Evolutionary conservation across 2,113 vertebrate genomes (phyloP).

Genomic region (Scophthalmus maximus): DNA sequence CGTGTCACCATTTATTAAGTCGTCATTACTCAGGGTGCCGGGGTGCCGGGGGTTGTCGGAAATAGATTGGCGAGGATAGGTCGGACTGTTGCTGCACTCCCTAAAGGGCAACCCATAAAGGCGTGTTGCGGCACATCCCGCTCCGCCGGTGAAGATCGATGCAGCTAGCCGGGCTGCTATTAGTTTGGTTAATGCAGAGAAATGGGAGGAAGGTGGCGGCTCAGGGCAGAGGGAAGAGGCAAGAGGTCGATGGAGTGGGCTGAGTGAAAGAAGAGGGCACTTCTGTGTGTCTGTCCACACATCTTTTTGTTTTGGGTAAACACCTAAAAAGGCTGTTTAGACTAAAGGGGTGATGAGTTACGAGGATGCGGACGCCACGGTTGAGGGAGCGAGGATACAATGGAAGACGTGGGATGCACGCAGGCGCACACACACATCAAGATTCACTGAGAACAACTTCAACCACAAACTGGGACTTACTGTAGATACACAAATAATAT

Average conservation of each 20-base stretch:
- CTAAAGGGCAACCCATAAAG: slow-evolving; percentile 64
- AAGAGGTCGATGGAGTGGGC: slow-evolving; percentile 53
- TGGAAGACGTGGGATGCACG: slow-evolving; percentile 3
- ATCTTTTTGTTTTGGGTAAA: slow-evolving; percentile 78
- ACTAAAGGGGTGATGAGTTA: slow-evolving; percentile 71
- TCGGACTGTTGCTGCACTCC: slow-evolving; percentile 68
- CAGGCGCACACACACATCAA: background rate
- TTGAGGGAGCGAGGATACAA: slow-evolving; percentile 50
- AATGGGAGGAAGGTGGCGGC: slow-evolving; percentile 44
- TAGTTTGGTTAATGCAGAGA: slow-evolving; percentile 65
- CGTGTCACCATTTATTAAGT: slow-evolving; percentile 83
- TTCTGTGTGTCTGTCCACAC: slow-evolving; percentile 72
- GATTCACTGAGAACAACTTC: too few relatives aligned
- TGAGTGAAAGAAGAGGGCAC: slow-evolving; percentile 31
- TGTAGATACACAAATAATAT: too few relatives aligned
- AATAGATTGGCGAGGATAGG: slow-evolving; percentile 75
- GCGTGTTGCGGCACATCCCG: slow-evolving; percentile 67
- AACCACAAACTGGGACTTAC: too few relatives aligned
- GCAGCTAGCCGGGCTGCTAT: slow-evolving; percentile 60
- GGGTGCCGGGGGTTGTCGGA: slow-evolving; percentile 51
- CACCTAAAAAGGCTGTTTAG: slow-evolving; percentile 77
- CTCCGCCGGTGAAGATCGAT: slow-evolving; percentile 58
- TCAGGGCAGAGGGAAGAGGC: slow-evolving; percentile 40
- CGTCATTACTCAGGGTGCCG: slow-evolving; percentile 78
- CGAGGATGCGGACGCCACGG: slow-evolving; percentile 31